Evolutionary conservation across 2,888 invertebrate species (phyloP).

Genomic region (Cephus pulcher): DNA sequence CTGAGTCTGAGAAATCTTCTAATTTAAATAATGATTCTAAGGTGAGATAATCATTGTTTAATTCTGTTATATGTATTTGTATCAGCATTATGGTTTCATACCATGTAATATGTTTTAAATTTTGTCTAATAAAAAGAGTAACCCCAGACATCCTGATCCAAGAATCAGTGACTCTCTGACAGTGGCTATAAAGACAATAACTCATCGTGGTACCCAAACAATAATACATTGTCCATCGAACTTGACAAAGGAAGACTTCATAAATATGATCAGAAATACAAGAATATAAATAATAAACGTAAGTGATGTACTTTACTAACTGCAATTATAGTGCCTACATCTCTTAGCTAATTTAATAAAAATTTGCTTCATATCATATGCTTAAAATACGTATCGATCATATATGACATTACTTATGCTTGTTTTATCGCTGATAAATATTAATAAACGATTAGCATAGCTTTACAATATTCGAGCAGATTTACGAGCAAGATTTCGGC

Average conservation of each 20-base stretch:
- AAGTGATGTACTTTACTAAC: background rate
- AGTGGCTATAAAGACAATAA: slow-evolving; percentile 39
- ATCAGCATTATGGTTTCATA: background rate
- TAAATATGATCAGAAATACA: slow-evolving; percentile 31
- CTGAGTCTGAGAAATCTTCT: background rate
- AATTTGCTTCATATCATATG: background rate
- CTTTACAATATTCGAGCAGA: background rate
- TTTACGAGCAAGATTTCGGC: background rate
- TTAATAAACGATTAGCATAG: background rate
- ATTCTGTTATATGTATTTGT: background rate
- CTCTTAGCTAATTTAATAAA: background rate
- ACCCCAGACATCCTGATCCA: slow-evolving; percentile 10
- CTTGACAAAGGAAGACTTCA: slow-evolving; percentile 37
- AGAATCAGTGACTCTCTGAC: slow-evolving; percentile 42
- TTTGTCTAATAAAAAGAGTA: background rate
- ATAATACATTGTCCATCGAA: slow-evolving; percentile 40
- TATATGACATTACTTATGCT: background rate
- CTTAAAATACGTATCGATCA: background rate
- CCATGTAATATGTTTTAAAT: background rate
- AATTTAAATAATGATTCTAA: background rate
- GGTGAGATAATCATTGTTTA: background rate
- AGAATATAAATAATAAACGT: background rate
- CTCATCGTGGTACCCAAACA: slow-evolving; percentile 49
- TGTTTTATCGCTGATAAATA: background rate
- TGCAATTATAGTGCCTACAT: background rate